Base-by-base conservation (phyloP, 2,797 vertebrate genomes). In the Tachyglossus aculeatus region DNA sequence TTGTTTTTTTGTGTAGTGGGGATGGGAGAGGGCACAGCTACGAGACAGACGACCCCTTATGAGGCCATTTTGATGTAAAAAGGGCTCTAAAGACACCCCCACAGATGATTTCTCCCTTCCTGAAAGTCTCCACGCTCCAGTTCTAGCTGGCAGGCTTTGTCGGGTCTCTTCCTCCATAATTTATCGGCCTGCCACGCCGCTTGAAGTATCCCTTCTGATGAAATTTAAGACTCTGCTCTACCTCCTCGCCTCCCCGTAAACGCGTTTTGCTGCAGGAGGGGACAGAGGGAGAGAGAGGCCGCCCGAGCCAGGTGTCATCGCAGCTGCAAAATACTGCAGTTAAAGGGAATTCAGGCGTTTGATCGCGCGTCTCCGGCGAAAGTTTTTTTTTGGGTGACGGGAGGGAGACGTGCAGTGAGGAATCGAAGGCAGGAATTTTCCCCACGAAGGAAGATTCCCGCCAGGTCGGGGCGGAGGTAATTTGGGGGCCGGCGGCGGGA, bases 191-290 rank as follows among this genome's bases (percentile, higher is more conserved):
- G 80, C 76, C 58, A 16, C 70, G 39, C 22, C n/a, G 76, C 86
- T 84, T 87, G 86, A 88, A 87, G 76, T 88, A 80, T 87, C 89
- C 91, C 82, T 89, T 86, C 85, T 88, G 90, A 90, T 92, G 90
- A 88, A 87, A 91, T 91, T 88, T 86, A 90, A 89, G 84, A 62
- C 83, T 83, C 82, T 85, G 78, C 82, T 81, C 86, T 91, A 75
- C 89, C 89, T 60, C 87, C 67, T 70, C 53, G 63, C 81, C 82
- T 82, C 82, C 78, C 63, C 82, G 86, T 87, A 85, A 80, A 88
- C 88, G 79, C 71, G 60, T 85, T 81, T 87, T n/a, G 78, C 71
- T 83, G 80, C 5, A 5, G 83, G 81, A 78, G 68, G 62, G 32
- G 14, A n/a, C 58, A 34, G 51, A 48, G 56, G 12, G 44, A 51